Percentiles rank a stretch among this genome's conserved stretches.
Evolutionary conservation across 2,797 vertebrate genomes (phyloP).

Genomic region (Danionella dracula): DNA sequence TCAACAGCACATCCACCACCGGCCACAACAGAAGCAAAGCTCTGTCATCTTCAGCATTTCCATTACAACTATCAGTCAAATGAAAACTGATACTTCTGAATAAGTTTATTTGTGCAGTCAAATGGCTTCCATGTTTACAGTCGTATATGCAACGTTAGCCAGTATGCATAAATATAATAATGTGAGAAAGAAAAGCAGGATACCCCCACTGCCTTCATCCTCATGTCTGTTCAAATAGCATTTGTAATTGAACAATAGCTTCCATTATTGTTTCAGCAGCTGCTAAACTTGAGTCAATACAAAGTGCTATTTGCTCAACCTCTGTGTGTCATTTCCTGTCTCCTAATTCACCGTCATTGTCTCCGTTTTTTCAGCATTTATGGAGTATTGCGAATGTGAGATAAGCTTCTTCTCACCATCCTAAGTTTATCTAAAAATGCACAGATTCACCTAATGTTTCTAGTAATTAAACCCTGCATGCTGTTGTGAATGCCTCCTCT

Average conservation of each 20-base stretch:
- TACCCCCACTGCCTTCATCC: neutral
- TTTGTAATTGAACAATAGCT: conserved; percentile 11
- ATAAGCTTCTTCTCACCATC: neutral
- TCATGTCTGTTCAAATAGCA: conserved; percentile 25
- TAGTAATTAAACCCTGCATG: neutral
- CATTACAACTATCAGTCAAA: conserved; percentile 1
- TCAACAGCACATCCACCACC: neutral
- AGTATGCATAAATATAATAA: neutral
- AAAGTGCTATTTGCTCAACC: conserved; percentile 25
- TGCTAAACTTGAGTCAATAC: conserved; percentile 24
- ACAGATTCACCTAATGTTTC: neutral
- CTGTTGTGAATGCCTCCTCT: neutral
- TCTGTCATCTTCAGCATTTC: neutral
- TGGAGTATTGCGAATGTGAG: too few species aligned
- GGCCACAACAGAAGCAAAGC: neutral
- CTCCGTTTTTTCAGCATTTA: neutral
- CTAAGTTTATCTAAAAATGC: neutral
- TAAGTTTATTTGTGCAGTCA: neutral
- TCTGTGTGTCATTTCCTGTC: conserved; percentile 17
- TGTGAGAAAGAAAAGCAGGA: neutral
- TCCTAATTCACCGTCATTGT: conserved; percentile 4
- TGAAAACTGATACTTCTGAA: neutral
- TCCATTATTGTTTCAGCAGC: conserved; percentile 9
- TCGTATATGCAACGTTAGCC: neutral
- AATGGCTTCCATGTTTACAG: neutral